Percentiles rank a stretch among this genome's conserved stretches.
Evolutionary conservation across 1,140 invertebrate genomes (phyloP).

Genomic region (Trachymyrmex cornetzi): DNA sequence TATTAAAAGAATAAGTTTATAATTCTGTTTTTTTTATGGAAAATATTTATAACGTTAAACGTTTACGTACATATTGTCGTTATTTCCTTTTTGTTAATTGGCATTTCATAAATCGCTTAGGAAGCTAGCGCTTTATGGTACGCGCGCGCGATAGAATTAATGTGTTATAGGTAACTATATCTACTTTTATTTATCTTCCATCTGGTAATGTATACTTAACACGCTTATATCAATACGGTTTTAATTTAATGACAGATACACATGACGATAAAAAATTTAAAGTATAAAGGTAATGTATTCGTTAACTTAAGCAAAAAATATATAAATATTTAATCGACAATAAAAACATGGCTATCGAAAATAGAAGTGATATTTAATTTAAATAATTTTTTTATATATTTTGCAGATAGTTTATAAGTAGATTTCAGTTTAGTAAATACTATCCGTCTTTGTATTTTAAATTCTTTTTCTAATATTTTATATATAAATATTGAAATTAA

Average conservation of each 20-base stretch:
- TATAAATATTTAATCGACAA: neutral
- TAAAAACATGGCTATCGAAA: neutral
- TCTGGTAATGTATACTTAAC: neutral
- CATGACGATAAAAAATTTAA: neutral
- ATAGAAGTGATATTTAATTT: neutral
- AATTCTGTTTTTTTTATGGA: neutral
- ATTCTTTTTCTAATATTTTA: neutral
- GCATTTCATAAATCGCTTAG: neutral
- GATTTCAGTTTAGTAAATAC: neutral
- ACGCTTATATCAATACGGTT: neutral
- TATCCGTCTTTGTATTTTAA: neutral
- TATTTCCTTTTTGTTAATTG: neutral
- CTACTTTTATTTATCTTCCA: conserved; percentile 4
- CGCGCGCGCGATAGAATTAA: neutral
- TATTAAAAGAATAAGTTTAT: neutral
- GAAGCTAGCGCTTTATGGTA: neutral
- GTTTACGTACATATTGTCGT: neutral
- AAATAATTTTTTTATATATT: neutral
- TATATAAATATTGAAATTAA: neutral
- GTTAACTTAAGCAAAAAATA: neutral
- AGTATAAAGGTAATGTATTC: neutral
- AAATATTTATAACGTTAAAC: neutral
- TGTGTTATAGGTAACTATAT: neutral
- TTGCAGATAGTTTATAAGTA: neutral
- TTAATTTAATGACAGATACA: neutral